Percentiles rank a stretch among this genome's conserved stretches.
These are phyloP conservation scores for Steinernema scapterisci DNA, from an alignment of 2,888 invertebrate species.

Conservation along the genomic window DNA sequence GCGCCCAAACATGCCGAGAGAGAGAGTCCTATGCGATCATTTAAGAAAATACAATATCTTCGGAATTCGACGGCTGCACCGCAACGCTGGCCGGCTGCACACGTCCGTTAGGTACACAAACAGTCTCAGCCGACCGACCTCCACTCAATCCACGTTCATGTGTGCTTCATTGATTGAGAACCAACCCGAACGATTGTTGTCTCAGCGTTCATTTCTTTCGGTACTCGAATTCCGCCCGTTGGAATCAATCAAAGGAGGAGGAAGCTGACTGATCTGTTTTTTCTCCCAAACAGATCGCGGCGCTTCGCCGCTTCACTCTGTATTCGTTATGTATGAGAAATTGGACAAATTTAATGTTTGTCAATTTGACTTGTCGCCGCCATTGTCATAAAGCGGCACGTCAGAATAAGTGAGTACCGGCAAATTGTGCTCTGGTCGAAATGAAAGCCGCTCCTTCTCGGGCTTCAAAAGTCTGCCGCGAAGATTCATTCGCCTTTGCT, in stretches of 20 bases:
- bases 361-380: constrained; percentile 5
- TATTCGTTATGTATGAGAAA: constrained; percentile 23
- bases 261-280: background rate
- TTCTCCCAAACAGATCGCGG: background rate
- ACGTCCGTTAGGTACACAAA: constrained; percentile 21
- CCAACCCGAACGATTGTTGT: background rate
- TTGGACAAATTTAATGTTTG: constrained; percentile 25
- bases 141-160: constrained; percentile 8
- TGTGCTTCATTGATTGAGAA: constrained; percentile 28
- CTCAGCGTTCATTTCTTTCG: constrained; percentile 8
- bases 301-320: background rate
- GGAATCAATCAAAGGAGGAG: background rate
- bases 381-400: constrained; percentile 24
- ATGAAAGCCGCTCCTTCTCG: no score
- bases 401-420: constrained; percentile 16
- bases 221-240: background rate
- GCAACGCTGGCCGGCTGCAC: background rate
- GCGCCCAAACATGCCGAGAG: no score
- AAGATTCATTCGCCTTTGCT: no score
- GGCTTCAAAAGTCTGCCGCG: no score
- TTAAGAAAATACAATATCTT: background rate
- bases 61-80: background rate
- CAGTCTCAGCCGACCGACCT: constrained; percentile 15
- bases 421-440: background rate
- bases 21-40: no score